Base-by-base conservation (phyloP, 1,140 invertebrate species). In the Formica selysi region DNA sequence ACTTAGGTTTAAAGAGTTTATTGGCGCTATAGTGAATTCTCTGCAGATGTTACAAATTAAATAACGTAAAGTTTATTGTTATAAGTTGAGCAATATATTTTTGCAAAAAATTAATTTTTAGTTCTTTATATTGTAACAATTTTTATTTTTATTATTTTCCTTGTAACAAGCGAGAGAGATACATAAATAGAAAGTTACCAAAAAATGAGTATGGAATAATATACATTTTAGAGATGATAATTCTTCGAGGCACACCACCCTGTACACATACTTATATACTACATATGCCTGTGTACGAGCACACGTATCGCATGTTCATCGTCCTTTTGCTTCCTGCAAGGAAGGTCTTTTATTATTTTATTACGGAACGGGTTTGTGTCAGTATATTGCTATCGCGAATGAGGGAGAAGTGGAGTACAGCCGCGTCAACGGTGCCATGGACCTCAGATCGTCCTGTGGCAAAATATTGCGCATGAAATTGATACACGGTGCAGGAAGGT, bases 301-400 rank as follows among this genome's bases (percentile, higher is more conserved):
- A 62, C 73, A 54, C 65, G 85, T 87, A 29, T 67, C 29, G 65
- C 65, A 64, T 70, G 57, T 19, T 70, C 10, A 22, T 70, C 32
- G 83, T 76, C 80, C 65, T 85, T 89, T 78, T 76, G 62, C 57
- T 59, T 62, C 57, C 85, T 71, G 61, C 81, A 44, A 57, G 54
- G 54, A 85, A 86, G 78, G 86, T 80, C 87, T 93, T 91, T 93
- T 94, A 93, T 91, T 93, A 93, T 93, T 93, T 93, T 93, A 94
- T 94, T 93, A 91, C 86, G 85, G 91, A 92, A 92, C 91, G 90
- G 91, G 92, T 94, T 93, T 91, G 90, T 88, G 91, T 89, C 87
- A 86, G 90, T 91, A 84, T 89, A 86, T 76, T 71, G 85, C 86
- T 85, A 91, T 92, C 79, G 88, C 76, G 90, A 79, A 91, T 71